A percentile compares a stretch with the other conserved stretches of the same genome.
phyloP scores from a whole-genome alignment of 2,888 invertebrate species.

The Rhamnusium bicolor region DNA sequence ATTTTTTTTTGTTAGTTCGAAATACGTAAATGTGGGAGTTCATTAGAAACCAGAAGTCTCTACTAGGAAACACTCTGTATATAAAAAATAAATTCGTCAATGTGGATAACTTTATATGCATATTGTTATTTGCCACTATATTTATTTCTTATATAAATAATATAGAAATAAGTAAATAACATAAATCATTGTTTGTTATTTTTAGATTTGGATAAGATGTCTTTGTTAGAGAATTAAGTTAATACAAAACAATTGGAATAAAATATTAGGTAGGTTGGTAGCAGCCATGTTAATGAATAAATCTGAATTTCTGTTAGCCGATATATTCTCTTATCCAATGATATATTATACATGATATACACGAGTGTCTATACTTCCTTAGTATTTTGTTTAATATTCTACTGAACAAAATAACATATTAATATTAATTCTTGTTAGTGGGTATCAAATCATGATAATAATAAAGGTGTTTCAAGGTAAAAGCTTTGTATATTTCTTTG shows the following conservation, averaged over 20 bases:
- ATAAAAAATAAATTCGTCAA: too few species aligned
- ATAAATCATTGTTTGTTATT: too few species aligned
- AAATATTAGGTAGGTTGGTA: neutral
- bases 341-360: slow-evolving; percentile 16
- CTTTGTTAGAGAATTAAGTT: neutral
- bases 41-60: too few species aligned
- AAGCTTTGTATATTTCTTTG: slow-evolving; percentile 2
- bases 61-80: too few species aligned
- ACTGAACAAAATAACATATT: slow-evolving; percentile 29
- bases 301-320: neutral
- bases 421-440: slow-evolving; percentile 24
- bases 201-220: neutral
- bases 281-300: neutral
- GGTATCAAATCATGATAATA: slow-evolving; percentile 22
- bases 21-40: too few species aligned
- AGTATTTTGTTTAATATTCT: slow-evolving; percentile 6
- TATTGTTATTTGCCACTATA: too few species aligned
- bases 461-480: slow-evolving; percentile 24
- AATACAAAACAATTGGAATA: neutral
- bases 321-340: neutral
- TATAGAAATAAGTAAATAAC: too few species aligned
- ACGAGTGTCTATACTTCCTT: too few species aligned
- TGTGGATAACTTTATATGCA: too few species aligned
- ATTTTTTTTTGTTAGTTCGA: too few species aligned
- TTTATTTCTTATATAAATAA: too few species aligned